A percentile compares a stretch with the other conserved stretches of the same genome.
These are phyloP conservation scores for Ips nitidus DNA, from an alignment of 1,140 invertebrate genomes.

Conservation along the genomic window DNA sequence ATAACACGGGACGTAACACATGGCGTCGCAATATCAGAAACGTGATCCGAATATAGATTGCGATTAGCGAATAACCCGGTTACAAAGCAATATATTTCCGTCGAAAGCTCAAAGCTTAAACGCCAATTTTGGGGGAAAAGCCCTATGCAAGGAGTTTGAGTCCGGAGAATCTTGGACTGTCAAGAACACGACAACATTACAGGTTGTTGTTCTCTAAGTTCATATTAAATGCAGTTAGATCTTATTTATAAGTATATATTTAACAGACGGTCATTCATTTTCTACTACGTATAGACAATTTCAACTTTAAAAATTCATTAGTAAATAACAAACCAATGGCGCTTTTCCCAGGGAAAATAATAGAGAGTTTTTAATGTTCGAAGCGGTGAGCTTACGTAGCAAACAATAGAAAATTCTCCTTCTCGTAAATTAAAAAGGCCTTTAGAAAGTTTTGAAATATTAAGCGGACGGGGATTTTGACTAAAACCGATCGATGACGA, in stretches of 20 bases:
- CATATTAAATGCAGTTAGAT: too few relatives aligned
- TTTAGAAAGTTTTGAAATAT: conserved; percentile 18
- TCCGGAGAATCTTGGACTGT: conserved; percentile 11
- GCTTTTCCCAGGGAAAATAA: conserved; percentile 8
- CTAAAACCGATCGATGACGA: background rate
- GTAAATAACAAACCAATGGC: conserved; percentile 7
- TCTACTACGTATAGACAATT: background rate
- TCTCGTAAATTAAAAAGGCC: conserved; percentile 10
- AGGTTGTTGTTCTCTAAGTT: too few relatives aligned
- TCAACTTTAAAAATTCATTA: conserved; percentile 11
- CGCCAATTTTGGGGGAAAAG: conserved; percentile 20
- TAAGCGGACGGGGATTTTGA: conserved; percentile 5
- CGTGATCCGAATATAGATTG: conserved; percentile 33
- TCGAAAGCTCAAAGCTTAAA: conserved; percentile 29
- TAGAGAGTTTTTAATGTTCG: conserved; percentile 6
- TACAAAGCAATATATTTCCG: conserved; percentile 32
- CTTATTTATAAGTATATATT: too few relatives aligned
- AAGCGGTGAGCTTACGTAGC: conserved; percentile 3
- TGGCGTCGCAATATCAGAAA: conserved; percentile 32
- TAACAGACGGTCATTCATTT: background rate
- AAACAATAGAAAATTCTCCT: conserved; percentile 17
- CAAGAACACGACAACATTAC: too few relatives aligned
- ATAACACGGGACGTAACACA: conserved; percentile 31
- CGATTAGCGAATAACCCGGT: conserved; percentile 33
- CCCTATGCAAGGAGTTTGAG: conserved; percentile 1